Evolutionary conservation across 2,113 vertebrate species (phyloP), one percentile per base, ranked within the genome.

Genomic region (Scomber colias): DNA sequence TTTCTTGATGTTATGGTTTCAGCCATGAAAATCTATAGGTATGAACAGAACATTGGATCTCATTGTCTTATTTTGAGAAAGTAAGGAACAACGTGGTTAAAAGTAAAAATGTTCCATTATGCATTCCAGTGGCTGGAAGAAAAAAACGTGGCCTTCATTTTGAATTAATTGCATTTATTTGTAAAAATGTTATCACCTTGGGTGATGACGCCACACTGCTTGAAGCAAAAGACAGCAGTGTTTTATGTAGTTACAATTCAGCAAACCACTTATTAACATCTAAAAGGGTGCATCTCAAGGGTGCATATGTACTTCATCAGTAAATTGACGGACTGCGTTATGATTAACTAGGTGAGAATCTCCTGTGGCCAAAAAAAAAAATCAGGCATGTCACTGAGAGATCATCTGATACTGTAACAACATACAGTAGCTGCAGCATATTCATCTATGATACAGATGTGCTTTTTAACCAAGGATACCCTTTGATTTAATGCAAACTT

Each of bases 101-200:
- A 2, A 1, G 6, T n/a, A 30, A 57, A 75, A 13, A 19, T 49
- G 24, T 60, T 35, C 3, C n/a, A 16, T 19, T 45, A 14, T 63
- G 24, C 7, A 61, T 27, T 77, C 15, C 57, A 68, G 11, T 2
- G 19, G 19, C 48, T 60, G 3, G 56, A 82, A 86, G 59, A 84
- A 73, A 81, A 67, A 30, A 67, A 13, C 4, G 14, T 44, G 59
- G 48, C 31, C 55, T 82, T 66, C 15, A 5, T 63, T 83, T 71
- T 79, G 67, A 88, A 85, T 89, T 84, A 71, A 89, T 78, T 68
- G 75, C 68, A 79, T 93, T 90, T 93, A 92, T 92, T 92, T 85
- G 86, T 81, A 92, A 87, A 93, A 92, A 87, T 30, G 45, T 87
- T 87, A 90, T 88, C 83, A 91, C 83, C 89, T 82, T 65, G 72